Evolutionary conservation across 2,888 invertebrate genomes (phyloP).

Genomic region (Carcina quercana): DNA sequence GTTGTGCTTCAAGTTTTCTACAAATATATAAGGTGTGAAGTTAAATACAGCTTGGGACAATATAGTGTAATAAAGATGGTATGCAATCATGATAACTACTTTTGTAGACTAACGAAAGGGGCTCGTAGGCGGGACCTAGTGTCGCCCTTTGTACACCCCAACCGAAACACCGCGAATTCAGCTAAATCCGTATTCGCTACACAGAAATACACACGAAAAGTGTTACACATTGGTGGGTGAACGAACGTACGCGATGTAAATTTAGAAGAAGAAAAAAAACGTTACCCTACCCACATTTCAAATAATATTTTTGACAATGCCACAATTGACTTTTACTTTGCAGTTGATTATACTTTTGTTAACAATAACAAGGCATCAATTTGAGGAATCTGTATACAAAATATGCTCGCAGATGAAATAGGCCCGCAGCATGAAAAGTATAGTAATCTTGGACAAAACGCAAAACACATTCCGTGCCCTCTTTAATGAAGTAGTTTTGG

Average conservation of each 20-base stretch:
- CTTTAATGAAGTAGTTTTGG: no score
- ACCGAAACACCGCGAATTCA: constrained; percentile 13
- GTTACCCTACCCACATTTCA: constrained; percentile 2
- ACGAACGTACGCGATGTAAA: constrained; percentile 36
- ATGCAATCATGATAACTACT: background rate
- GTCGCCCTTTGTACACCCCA: background rate
- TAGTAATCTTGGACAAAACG: constrained; percentile 4
- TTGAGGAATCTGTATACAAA: no score
- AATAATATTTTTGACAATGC: constrained; percentile 12
- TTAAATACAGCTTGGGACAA: no score
- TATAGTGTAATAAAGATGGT: background rate
- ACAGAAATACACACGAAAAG: constrained; percentile 26
- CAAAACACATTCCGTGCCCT: no score
- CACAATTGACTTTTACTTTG: no score
- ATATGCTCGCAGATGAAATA: no score
- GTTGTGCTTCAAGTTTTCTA: no score
- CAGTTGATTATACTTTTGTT: no score
- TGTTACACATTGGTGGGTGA: constrained; percentile 36
- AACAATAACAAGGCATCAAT: no score
- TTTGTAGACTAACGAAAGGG: background rate
- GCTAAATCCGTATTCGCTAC: constrained; percentile 31
- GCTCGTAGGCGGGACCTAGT: background rate
- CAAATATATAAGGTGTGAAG: no score
- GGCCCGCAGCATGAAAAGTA: background rate
- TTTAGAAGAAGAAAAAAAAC: constrained; percentile 31